Conservation (phyloP, 2,113 vertebrate species). For the Engystomops pustulosus region DNA sequence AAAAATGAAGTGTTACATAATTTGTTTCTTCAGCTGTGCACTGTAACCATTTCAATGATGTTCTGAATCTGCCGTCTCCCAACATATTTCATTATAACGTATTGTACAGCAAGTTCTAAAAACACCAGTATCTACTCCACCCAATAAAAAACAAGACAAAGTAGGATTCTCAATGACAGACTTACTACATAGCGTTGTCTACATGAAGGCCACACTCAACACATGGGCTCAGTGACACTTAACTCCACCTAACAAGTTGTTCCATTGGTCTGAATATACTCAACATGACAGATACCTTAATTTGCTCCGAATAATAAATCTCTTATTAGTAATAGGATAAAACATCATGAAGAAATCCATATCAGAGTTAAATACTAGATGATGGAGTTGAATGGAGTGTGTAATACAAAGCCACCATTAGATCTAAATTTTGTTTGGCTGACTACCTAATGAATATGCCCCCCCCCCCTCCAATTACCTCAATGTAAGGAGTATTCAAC, state of each 20-base stretch:
- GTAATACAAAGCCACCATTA: too few relatives aligned
- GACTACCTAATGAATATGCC: too few relatives aligned
- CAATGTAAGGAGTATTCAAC: too few relatives aligned
- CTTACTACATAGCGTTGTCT: not conserved
- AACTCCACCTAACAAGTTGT: too few relatives aligned
- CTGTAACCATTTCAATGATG: constrained; percentile 5
- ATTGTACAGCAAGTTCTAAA: constrained; percentile 12
- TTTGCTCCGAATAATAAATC: too few relatives aligned
- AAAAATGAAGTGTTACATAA: constrained; percentile 29
- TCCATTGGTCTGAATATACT: not conserved
- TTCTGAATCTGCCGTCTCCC: not conserved
- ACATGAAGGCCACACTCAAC: not conserved
- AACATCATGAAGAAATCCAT: too few relatives aligned
- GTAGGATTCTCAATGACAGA: not conserved
- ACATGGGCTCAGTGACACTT: not conserved
- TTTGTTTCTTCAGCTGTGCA: constrained; percentile 34
- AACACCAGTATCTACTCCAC: constrained; percentile 23
- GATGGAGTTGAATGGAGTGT: too few relatives aligned
- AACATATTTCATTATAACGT: not conserved
- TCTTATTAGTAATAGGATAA: too few relatives aligned
- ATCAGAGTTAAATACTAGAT: too few relatives aligned
- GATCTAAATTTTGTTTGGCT: too few relatives aligned
- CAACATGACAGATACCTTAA: too few relatives aligned
- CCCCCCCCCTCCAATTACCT: too few relatives aligned
- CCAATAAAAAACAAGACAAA: constrained; percentile 31